Conservation (phyloP, 2,888 invertebrate species). For the Lasioglossum leucozonium region DNA sequence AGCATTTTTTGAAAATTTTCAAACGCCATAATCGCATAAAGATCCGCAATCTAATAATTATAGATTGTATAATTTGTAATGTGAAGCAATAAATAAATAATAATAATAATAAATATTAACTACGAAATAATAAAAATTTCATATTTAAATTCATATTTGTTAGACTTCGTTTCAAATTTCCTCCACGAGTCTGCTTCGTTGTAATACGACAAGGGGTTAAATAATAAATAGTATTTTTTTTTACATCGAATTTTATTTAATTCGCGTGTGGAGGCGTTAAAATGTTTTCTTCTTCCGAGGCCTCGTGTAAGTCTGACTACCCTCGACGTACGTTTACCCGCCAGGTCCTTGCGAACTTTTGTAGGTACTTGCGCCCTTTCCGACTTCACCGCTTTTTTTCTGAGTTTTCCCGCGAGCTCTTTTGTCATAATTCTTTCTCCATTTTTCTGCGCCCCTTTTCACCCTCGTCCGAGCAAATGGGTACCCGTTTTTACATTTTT, state of each 20-base stretch:
- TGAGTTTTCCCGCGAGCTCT: slow-evolving; percentile 21
- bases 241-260: too few relatives aligned
- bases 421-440: not conserved
- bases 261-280: not conserved
- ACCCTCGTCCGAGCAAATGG: not conserved
- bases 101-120: too few relatives aligned
- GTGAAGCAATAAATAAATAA: too few relatives aligned
- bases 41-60: too few relatives aligned
- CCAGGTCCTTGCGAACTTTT: not conserved
- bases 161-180: not conserved
- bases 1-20: too few relatives aligned
- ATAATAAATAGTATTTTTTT: not conserved
- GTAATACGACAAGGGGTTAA: too few relatives aligned
- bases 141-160: too few relatives aligned
- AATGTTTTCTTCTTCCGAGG: not conserved
- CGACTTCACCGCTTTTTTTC: not conserved
- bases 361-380: not conserved
- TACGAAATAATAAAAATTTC: too few relatives aligned
- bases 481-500: not conserved
- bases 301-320: not conserved
- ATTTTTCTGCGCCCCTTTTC: not conserved
- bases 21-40: too few relatives aligned
- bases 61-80: too few relatives aligned
- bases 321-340: not conserved
- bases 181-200: too few relatives aligned